Conservation (phyloP, 2,888 invertebrate species). For the Tillus elongatus region DNA sequence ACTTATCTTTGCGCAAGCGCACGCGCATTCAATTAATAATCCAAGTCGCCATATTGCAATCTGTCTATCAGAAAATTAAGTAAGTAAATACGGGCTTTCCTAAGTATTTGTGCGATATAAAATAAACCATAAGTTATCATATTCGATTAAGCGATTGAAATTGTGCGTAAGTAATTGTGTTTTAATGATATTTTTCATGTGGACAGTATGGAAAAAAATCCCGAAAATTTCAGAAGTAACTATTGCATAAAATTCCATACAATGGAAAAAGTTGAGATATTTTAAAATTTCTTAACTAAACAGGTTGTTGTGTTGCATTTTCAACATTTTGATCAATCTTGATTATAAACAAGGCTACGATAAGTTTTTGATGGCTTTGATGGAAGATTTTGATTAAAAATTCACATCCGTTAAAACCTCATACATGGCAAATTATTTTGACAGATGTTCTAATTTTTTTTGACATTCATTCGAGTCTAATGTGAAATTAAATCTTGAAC, state of each 20-base stretch:
- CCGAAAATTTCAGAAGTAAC: constrained; percentile 16
- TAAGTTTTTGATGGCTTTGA: no score
- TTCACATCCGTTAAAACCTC: no score
- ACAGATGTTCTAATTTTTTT: constrained; percentile 39
- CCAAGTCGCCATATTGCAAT: constrained; percentile 44
- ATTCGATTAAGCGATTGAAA: constrained; percentile 21
- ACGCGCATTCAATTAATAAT: constrained; percentile 27
- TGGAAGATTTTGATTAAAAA: no score
- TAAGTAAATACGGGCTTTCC: constrained; percentile 40
- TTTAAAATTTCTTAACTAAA: not conserved
- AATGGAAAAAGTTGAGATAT: constrained; percentile 21
- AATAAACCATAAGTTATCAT: constrained; percentile 3
- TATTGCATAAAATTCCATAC: constrained; percentile 36
- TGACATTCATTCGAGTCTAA: constrained; percentile 29
- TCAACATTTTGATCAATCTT: no score
- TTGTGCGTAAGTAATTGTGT: constrained; percentile 31
- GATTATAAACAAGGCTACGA: no score
- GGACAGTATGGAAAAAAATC: constrained; percentile 23
- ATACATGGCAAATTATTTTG: constrained; percentile 32
- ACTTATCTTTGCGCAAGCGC: constrained; percentile 29
- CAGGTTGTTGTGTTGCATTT: no score
- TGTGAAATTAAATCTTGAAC: constrained; percentile 19
- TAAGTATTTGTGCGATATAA: constrained; percentile 13
- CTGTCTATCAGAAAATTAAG: constrained; percentile 43
- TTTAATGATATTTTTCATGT: constrained; percentile 12